Evolutionary conservation across 1,140 invertebrate species (phyloP).

Genomic region (Uloborus diversus): DNA sequence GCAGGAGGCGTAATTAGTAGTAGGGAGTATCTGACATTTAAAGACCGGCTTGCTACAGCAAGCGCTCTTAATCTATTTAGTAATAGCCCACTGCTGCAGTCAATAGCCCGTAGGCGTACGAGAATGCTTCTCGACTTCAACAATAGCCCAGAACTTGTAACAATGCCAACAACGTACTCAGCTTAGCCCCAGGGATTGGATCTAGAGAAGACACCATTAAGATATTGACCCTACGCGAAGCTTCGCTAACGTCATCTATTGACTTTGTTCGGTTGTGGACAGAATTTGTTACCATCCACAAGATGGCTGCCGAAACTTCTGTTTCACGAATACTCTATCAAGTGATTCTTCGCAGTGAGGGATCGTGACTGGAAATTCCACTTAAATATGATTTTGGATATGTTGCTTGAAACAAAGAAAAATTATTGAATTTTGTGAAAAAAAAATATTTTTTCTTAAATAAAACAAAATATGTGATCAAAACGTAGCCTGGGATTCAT

Average conservation of each 20-base stretch:
- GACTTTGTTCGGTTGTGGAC: slow-evolving; percentile 33
- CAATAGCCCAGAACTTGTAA: slow-evolving; percentile 52
- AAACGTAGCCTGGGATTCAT: no score
- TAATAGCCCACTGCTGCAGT: slow-evolving; percentile 35
- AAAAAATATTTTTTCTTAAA: no score
- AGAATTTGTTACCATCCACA: slow-evolving; percentile 37
- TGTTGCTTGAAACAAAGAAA: no score
- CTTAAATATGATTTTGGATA: no score
- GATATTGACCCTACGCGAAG: slow-evolving; percentile 50
- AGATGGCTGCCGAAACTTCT: slow-evolving; percentile 19
- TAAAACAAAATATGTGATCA: no score
- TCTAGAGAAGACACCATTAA: slow-evolving; percentile 49
- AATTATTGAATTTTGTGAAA: no score
- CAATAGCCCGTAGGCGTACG: slow-evolving; percentile 43
- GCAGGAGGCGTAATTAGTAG: slow-evolving; percentile 36
- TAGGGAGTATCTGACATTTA: slow-evolving; percentile 48
- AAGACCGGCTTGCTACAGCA: slow-evolving; percentile 1
- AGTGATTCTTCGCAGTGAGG: background rate
- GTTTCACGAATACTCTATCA: background rate
- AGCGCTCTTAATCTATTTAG: slow-evolving; percentile 48
- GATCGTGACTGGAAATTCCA: background rate
- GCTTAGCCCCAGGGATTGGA: slow-evolving; percentile 34
- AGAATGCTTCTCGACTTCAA: slow-evolving; percentile 25
- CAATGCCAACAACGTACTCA: slow-evolving; percentile 52
- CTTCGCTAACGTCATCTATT: slow-evolving; percentile 51